phyloP scores from a whole-genome alignment of 2,888 invertebrate species.

The Epistrophe eligans region DNA sequence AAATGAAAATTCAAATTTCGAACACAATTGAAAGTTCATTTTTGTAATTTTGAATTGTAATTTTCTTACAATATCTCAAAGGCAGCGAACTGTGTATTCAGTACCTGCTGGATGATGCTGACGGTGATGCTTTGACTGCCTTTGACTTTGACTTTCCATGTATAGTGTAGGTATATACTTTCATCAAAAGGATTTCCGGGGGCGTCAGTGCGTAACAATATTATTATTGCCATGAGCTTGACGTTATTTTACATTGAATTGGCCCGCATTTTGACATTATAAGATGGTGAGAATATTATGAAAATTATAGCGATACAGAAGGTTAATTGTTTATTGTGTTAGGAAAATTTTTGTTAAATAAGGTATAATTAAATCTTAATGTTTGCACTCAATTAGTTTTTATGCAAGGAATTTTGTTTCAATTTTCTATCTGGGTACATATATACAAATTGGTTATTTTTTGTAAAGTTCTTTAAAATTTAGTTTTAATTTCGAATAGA shows the following conservation, averaged over 20 bases:
- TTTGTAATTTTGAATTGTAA: conserved; percentile 36
- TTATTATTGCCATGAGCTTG: conserved; percentile 26
- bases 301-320: conserved; percentile 4
- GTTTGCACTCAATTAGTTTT: conserved; percentile 32
- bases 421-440: neutral
- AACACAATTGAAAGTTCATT: conserved; percentile 42
- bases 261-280: conserved; percentile 22
- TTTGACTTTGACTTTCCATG: conserved; percentile 5
- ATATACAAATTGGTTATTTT: neutral
- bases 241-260: conserved; percentile 9
- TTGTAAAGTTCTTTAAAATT: neutral
- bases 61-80: conserved; percentile 14
- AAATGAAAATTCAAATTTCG: conserved; percentile 42
- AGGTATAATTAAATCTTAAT: conserved; percentile 13
- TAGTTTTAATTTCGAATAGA: neutral
- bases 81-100: conserved; percentile 7
- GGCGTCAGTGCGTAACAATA: conserved; percentile 39
- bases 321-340: conserved; percentile 15
- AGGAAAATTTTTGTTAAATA: neutral
- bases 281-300: conserved; percentile 22
- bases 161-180: neutral
- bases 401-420: neutral
- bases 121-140: neutral
- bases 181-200: conserved; percentile 52
- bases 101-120: conserved; percentile 13